Base-by-base conservation (phyloP, 2,113 vertebrate species). In the Micronycteris hirsuta region DNA sequence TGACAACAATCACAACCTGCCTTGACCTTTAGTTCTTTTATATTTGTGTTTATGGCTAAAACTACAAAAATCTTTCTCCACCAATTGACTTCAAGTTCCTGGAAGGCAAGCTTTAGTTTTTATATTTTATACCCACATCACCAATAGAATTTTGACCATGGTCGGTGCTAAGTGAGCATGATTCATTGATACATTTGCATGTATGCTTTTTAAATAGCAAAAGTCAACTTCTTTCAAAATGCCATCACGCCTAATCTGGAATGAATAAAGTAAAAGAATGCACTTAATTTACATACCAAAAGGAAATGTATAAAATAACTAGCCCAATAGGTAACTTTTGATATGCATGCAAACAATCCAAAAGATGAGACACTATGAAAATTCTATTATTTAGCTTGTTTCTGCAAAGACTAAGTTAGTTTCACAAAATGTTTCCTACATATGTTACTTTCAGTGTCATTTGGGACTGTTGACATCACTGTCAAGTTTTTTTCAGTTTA, bases 141-240 rank as follows among this genome's bases (percentile, higher is more conserved):
- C 20, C 36, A 81, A 36, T 38, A 82, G 47, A 20, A 91, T 77
- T 71, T 94, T 94, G 61, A 95, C 17, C 2, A 82, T 58, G 4
- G 5, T 28, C 36, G n/a, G 89, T 7, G 36, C 11, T 52, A 47
- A 56, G 47, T 71, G 7, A 70, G 14, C 9, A 52, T 45, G 6
- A 84, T 73, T 84, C 92, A 56, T 7, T 67, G 68, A 90, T n/a
- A 89, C 33, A 94, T 95, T 86, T 41, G 1, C 93, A 89, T 83
- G 7, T 89, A 31, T 63, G 26, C 8, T 70, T 96, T 91, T 93
- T 83, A 82, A 96, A n/a, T 65, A 95, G n/a, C 33, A 93, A 80
- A 85, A 73, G 1, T 61, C 89, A 52, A 54, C 61, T 86, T 92
- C 28, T 73, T 82, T 93, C 20, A 95, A 78, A 86, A n/a, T 73